Evolutionary conservation across 2,113 vertebrate genomes (phyloP), one percentile per base, ranked within the genome.

Genomic region (Sinocyclocheilus anshuiensis): DNA sequence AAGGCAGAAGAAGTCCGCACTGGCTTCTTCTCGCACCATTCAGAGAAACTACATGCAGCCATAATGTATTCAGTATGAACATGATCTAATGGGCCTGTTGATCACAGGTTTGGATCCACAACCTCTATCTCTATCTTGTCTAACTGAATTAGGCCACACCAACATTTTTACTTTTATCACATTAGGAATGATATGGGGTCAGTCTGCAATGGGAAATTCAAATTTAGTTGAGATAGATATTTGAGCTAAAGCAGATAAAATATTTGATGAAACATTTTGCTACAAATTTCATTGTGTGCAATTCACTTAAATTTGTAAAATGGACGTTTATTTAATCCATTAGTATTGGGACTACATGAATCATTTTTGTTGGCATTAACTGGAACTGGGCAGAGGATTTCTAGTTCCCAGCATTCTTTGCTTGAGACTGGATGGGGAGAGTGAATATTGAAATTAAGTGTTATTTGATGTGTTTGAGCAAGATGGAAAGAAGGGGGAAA

Each of bases 381-480:
- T 48, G 72, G 5, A 48, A 75, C n/a, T 48, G 72, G n/a, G 22
- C 22, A 75, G 72, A 76, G 2, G n/a, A 76, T 24, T 24, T 48
- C 42, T 75, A 48, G 22, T 75, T 75, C 42, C 72, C 36, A 24
- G 39, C 39, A n/a, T 45, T 22, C 4, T 45, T 75, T 75, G 71
- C 39, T 13, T 24, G 11, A 12, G 42, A 48, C 42, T 75, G 72
- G 11, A 45, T 75, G 39, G 72, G 8, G 39, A 75, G 72, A 75
- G 39, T 24, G 42, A 48, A 75, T 75, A 42, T 75, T 48, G 72
- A 75, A 75, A 48, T 74, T 1, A 74, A 74, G 71, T 45, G 39
- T 74, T 45, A 45, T 74, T 74, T 74, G 42, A 74, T 74, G 71
- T 22, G 71, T 39, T 74, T 74, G 71, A 74, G 36, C 71, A 42